A percentile compares a stretch with the other conserved stretches of the same genome.
phyloP scores from a whole-genome alignment of 2,113 vertebrate genomes.

The Cephalophus harveyi region DNA sequence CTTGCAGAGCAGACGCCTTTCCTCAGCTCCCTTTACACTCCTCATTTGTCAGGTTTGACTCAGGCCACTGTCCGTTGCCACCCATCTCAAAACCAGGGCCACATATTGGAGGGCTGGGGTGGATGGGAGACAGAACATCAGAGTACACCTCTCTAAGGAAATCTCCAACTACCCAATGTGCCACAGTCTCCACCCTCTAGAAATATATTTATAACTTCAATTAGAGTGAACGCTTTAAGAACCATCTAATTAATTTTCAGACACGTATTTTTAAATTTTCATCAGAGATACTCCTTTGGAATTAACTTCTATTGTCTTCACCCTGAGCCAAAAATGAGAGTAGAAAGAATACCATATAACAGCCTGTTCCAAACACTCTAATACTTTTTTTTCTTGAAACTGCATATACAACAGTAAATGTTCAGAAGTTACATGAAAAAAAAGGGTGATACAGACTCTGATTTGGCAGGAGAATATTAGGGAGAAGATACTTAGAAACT shows the following conservation, averaged over 20 bases:
- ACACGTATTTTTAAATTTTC: background rate
- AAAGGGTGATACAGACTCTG: background rate
- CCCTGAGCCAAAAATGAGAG: background rate
- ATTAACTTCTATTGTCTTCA: background rate
- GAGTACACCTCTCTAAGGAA: background rate
- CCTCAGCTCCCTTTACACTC: no score
- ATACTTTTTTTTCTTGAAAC: background rate
- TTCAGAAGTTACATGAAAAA: background rate
- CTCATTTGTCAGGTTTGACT: background rate
- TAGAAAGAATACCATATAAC: background rate
- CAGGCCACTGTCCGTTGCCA: background rate
- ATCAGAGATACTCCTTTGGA: background rate
- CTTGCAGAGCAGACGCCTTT: background rate
- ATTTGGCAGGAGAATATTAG: background rate
- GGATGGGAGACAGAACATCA: background rate
- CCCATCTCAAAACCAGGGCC: background rate
- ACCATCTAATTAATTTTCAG: background rate
- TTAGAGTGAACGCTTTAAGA: background rate
- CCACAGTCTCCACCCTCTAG: background rate
- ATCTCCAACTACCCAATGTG: background rate
- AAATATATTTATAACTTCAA: background rate
- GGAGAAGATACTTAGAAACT: background rate
- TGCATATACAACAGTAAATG: background rate
- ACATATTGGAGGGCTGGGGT: background rate
- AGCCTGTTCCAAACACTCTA: background rate